Evolutionary conservation across 2,797 vertebrate species (phyloP), one percentile per base, ranked within the genome.

Genomic region (Tragopan temminckii): DNA sequence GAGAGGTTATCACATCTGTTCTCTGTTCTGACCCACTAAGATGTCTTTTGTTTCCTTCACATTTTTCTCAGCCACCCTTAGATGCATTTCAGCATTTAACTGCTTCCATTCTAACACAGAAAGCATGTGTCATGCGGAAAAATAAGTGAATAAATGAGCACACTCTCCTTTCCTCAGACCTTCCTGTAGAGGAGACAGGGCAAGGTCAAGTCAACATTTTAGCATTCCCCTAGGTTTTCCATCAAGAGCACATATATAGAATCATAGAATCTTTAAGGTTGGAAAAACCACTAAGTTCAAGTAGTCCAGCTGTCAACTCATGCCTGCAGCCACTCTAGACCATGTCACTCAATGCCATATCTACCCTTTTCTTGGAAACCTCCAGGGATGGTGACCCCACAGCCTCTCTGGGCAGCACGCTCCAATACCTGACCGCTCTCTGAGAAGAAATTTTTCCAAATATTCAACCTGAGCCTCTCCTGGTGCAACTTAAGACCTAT

Each of bases 1-100:
- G 67, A 85, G 36, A 97, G 66, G 88, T 97, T 98, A 97, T 93
- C 93, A 97, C 95, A 97, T 97, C 96, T 95, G 98, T 97, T 98
- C 97, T 98, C 97, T 97, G 97, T 98, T 97, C 76, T 83, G 88
- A 71, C 62, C 94, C 85, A 91, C 94, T 94, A 75, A 97, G 96
- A 96, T 97, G 92, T 82, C 94, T 97, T 97, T 97, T 94, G 85
- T 98, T 98, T 96, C 97, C 95, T 77, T 66, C 75, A 46, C 40
- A 18, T 72, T 91, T 71, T 86, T 93, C 78, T 70, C 11, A 85
- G 21, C 16, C 88, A 77, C 89, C 53, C 83, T 97, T 84, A 48
- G 48, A 76, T 52, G 25, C 8, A 43, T 81, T 95, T 90, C 24
- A 87, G 52, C 36, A 68, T 84, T 69, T 40, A 77, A 38, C 64